Evolutionary conservation across 1,140 invertebrate genomes (phyloP), one percentile per base, ranked within the genome.

Genomic region (Anastatus disparis): DNA sequence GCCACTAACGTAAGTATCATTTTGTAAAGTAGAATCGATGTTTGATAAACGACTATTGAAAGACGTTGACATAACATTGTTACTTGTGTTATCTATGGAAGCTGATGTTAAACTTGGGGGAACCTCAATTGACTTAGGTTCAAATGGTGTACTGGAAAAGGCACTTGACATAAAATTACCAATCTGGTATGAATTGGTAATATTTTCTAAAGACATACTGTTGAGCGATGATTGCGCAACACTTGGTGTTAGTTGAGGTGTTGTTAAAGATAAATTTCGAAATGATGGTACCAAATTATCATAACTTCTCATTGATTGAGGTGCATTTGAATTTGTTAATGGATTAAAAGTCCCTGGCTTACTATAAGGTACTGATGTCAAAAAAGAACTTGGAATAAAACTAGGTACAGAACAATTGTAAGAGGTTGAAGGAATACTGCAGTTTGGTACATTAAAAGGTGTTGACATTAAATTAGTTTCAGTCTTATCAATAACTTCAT

Each of bases 31-130:
- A 27, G 75, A 58, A 56, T 76, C 69, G 10, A 59, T 64, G 12
- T 68, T 76, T 17, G 65, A 64, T 15, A 73, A 64, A 10, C 71
- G 61, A 31, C 79, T 76, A 58, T 73, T 79, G 38, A 84, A 85
- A 8, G 83, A 84, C 6, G 80, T 84, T 1, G 82, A 81, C 77
- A 81, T 82, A 6, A 82, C 68, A 62, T 80, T 78, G 46, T 55
- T 78, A 7, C 79, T 80, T 3, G 76, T 61, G 22, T 74, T 78
- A 22, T 76, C 72, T 29, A 74, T 71, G 2, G 79, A 75, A 38
- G 64, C 70, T 20, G 58, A 58, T 15, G 75, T 53, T 50, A 74
- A 67, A 64, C 64, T 75, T 8, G 74, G 53, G 12, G 72, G 56
- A 59, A 75, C 72, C 6, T 82, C 74, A 8, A 73, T 61, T 8